These are phyloP conservation scores for Alauda arvensis DNA, from an alignment of 2,797 vertebrate species.

Conservation along the genomic window DNA sequence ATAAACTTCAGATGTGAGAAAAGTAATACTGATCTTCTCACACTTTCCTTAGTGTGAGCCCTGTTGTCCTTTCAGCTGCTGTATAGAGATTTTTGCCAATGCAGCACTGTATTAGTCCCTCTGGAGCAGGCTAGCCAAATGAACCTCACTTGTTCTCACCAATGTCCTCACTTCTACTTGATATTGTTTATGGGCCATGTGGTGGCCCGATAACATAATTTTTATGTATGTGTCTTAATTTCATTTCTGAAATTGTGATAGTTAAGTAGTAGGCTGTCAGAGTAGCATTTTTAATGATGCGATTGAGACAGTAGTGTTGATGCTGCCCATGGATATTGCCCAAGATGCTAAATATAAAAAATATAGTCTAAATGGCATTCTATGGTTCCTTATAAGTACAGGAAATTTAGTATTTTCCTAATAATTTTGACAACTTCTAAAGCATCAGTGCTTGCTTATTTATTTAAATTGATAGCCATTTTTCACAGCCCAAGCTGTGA, in stretches of 20 bases:
- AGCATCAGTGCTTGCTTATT: neutral
- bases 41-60: neutral
- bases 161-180: neutral
- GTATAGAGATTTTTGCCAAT: neutral
- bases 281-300: neutral
- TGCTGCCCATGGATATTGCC: neutral
- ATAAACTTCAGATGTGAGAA: neutral
- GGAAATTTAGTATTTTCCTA: neutral
- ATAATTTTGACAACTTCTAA: neutral
- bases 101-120: accelerated
- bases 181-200: neutral
- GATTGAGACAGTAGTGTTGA: neutral
- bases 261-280: neutral
- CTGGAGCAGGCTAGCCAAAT: neutral
- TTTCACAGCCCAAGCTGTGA: neutral
- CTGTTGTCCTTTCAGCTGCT: neutral
- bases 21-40: neutral
- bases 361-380: neutral
- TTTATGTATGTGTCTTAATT: neutral
- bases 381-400: neutral
- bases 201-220: neutral
- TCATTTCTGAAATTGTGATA: neutral
- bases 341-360: neutral
- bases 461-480: neutral
- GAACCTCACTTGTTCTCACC: no score